These are phyloP conservation scores for Drosophila aff. DNA, from an alignment of 1,140 invertebrate species.

Conservation along the genomic window DNA sequence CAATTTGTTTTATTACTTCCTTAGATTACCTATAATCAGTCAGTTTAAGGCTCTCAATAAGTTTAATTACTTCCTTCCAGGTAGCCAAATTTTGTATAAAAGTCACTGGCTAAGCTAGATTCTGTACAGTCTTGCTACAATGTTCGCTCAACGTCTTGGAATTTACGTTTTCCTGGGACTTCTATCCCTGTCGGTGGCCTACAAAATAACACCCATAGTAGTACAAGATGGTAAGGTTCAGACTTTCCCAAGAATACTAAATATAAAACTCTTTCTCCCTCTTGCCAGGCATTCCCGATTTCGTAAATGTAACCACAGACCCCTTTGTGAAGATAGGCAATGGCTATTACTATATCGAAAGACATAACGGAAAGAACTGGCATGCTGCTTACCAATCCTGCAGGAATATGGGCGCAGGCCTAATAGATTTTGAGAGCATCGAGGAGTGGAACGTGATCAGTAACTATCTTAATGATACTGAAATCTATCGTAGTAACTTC, in stretches of 20 bases:
- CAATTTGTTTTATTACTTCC: background rate
- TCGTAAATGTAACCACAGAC: background rate
- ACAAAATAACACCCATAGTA: conserved; percentile 2
- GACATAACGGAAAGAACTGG: background rate
- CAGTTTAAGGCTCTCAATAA: too few species aligned
- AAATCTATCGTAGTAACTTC: background rate
- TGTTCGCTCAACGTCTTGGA: background rate
- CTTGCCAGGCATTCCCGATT: background rate
- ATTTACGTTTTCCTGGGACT: background rate
- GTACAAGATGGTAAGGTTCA: background rate
- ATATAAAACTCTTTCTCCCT: background rate
- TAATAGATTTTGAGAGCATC: background rate
- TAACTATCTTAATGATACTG: background rate
- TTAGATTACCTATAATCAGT: too few species aligned
- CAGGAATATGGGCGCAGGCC: background rate
- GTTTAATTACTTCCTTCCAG: too few species aligned
- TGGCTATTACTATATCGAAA: conserved; percentile 3
- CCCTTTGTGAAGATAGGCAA: conserved; percentile 15
- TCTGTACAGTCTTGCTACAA: background rate
- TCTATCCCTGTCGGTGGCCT: conserved; percentile 4
- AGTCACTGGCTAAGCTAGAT: background rate
- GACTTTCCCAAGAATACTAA: background rate
- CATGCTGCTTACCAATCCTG: background rate
- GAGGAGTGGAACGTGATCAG: conserved; percentile 1
- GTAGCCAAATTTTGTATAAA: background rate